Conservation (phyloP, 2,888 invertebrate genomes). For the Falcaria lacertinaria region DNA sequence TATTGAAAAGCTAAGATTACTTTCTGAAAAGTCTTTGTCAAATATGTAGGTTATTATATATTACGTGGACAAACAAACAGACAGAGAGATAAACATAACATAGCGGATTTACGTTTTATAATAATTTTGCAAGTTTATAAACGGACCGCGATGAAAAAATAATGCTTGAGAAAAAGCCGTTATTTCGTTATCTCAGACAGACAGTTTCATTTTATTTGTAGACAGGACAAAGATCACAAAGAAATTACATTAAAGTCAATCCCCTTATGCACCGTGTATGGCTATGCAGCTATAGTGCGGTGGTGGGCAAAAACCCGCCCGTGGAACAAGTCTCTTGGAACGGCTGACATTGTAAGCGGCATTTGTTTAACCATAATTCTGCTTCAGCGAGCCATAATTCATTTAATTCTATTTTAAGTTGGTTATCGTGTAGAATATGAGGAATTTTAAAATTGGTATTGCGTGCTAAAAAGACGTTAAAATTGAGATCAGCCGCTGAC, state of each 20-base stretch:
- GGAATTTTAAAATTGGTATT: conserved; percentile 28
- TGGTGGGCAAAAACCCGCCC: conserved; percentile 38
- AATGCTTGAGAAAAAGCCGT: too few relatives aligned
- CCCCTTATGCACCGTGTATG: background rate
- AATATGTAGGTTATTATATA: too few relatives aligned
- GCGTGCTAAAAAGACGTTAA: conserved; percentile 25
- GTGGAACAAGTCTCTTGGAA: conserved; percentile 10
- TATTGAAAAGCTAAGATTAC: too few relatives aligned
- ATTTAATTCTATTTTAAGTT: conserved; percentile 33
- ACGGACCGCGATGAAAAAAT: too few relatives aligned
- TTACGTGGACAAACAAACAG: too few relatives aligned
- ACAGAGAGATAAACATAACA: too few relatives aligned
- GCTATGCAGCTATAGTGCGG: conserved; percentile 19
- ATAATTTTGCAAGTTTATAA: too few relatives aligned
- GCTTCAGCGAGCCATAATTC: conserved; percentile 23
- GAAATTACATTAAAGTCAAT: background rate
- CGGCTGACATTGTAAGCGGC: conserved; percentile 16
- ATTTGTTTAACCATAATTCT: conserved; percentile 33
- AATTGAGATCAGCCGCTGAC: conserved; percentile 8
- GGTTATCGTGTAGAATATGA: conserved; percentile 33
- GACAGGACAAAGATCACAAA: too few relatives aligned
- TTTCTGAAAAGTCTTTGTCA: too few relatives aligned
- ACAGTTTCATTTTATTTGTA: too few relatives aligned
- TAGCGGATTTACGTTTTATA: too few relatives aligned
- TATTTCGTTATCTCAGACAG: too few relatives aligned